Percentiles rank a stretch among this genome's conserved stretches.
Evolutionary conservation across 2,797 vertebrate genomes (phyloP).

Genomic region (Sebastes cheni): DNA sequence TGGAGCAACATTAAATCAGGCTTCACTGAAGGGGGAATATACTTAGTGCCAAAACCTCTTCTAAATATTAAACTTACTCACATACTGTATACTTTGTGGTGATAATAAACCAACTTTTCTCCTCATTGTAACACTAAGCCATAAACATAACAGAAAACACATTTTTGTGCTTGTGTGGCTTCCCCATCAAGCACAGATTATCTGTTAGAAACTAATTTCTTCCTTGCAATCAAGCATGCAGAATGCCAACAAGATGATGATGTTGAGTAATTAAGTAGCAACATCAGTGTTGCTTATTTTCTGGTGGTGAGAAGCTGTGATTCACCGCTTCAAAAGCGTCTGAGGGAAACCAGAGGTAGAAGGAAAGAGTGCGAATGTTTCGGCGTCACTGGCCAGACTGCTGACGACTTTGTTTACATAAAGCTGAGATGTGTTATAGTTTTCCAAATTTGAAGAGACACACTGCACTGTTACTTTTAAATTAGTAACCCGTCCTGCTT

Average conservation of each 20-base stretch:
- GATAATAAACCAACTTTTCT: not conserved
- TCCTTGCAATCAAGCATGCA: conserved; percentile 42
- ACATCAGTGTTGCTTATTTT: conserved; percentile 27
- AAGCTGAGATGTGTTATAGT: not conserved
- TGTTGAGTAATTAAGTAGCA: conserved; percentile 40
- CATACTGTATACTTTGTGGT: not conserved
- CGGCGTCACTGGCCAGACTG: not conserved
- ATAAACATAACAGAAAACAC: not conserved
- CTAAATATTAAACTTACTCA: not conserved
- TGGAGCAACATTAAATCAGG: not conserved
- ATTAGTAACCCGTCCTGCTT: not conserved
- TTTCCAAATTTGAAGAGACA: not conserved
- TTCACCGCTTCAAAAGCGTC: conserved; percentile 8
- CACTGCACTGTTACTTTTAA: not conserved
- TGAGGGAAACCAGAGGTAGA: not conserved
- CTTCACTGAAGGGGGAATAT: not conserved
- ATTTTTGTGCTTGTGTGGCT: not conserved
- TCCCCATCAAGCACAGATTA: conserved; percentile 18
- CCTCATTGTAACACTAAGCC: not conserved
- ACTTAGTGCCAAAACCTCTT: not conserved
- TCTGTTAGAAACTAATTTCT: conserved; percentile 49
- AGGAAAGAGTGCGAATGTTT: not conserved
- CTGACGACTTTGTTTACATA: conserved; percentile 9
- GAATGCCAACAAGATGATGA: conserved; percentile 42
- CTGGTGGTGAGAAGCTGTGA: conserved; percentile 30